These are phyloP conservation scores for Ptychoptera albimana DNA, from an alignment of 2,888 invertebrate genomes.

Conservation along the genomic window DNA sequence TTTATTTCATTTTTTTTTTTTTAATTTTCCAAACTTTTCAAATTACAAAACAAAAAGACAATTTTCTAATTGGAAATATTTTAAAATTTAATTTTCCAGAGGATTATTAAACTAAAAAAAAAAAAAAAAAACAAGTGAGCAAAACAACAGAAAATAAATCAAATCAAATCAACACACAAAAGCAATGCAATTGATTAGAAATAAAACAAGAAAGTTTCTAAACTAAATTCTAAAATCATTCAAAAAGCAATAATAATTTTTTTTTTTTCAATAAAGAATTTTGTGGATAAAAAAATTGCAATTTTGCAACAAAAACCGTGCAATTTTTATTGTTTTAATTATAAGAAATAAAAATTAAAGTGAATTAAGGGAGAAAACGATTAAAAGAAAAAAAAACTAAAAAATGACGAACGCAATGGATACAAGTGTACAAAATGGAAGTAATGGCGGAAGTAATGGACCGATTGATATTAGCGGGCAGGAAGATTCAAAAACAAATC, in stretches of 20 bases:
- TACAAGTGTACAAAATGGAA: conserved; percentile 59
- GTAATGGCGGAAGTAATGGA: conserved; percentile 35
- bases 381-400: conserved; percentile 5
- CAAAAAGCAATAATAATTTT: conserved; percentile 28
- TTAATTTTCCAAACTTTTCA: too few species aligned
- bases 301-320: too few species aligned
- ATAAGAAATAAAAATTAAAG: conserved; percentile 31
- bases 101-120: too few species aligned
- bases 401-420: conserved; percentile 35
- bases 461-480: conserved; percentile 43
- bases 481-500: conserved; percentile 89
- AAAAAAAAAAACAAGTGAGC: too few species aligned
- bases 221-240: conserved; percentile 9
- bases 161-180: too few species aligned
- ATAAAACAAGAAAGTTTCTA: conserved; percentile 3
- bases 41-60: too few species aligned
- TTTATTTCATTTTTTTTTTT: too few species aligned
- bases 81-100: too few species aligned
- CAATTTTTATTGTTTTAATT: conserved; percentile 26
- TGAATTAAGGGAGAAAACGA: conserved; percentile 18
- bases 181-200: too few species aligned
- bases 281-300: too few species aligned
- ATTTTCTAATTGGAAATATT: too few species aligned
- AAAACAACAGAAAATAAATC: conserved; percentile 6
- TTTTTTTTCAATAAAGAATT: too few species aligned